phyloP scores from a whole-genome alignment of 2,113 vertebrate genomes.

The Mesoclemmys tuberculata region DNA sequence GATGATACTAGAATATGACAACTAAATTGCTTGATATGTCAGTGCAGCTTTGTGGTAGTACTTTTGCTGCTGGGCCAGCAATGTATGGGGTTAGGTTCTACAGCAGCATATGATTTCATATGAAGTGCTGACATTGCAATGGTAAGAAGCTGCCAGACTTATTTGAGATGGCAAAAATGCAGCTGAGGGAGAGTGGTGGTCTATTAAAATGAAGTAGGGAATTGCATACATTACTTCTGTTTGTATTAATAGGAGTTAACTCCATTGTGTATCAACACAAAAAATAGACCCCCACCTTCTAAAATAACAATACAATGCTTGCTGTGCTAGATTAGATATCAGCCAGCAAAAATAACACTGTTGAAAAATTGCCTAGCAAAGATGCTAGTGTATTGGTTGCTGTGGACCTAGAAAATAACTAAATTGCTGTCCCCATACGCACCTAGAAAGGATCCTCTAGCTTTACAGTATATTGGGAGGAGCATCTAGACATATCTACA shows the following conservation, averaged over 20 bases:
- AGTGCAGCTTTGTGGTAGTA: background rate
- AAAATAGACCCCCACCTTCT: background rate
- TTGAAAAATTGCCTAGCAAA: background rate
- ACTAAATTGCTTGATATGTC: accelerated
- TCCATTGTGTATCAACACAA: accelerated
- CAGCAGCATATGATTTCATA: accelerated
- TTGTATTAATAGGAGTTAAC: background rate
- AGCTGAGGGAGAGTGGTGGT: background rate
- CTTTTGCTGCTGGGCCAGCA: background rate
- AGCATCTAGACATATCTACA: constrained; percentile 45
- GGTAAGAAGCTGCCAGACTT: background rate
- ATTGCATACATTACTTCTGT: background rate
- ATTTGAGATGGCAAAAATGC: background rate
- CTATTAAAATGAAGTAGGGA: background rate
- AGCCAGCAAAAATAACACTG: background rate
- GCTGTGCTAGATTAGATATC: background rate
- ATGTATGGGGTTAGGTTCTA: background rate
- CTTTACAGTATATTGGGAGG: constrained; percentile 16
- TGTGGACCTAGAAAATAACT: background rate
- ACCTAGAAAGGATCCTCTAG: background rate
- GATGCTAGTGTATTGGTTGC: background rate
- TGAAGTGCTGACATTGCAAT: background rate
- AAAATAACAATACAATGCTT: background rate
- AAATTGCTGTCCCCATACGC: accelerated
- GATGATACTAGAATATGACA: background rate